Evolutionary conservation across 2,113 vertebrate genomes (phyloP).

Genomic region (Platysternon megacephalum): DNA sequence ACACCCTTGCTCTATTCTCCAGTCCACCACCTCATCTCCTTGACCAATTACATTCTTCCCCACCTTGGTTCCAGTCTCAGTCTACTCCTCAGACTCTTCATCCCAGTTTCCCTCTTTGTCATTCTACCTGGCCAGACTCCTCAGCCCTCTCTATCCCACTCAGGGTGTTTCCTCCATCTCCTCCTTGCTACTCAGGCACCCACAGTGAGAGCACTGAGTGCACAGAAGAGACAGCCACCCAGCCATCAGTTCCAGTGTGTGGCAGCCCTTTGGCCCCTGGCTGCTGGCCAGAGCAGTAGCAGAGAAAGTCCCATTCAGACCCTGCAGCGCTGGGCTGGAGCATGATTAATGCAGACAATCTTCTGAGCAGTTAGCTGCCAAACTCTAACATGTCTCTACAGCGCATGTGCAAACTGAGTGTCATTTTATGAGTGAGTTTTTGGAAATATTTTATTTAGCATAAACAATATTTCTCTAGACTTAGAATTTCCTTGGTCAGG

Average conservation of each 20-base stretch:
- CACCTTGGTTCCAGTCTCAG: not conserved
- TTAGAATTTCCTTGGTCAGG: not conserved
- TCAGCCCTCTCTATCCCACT: not conserved
- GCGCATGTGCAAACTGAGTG: not conserved
- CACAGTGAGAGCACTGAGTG: not conserved
- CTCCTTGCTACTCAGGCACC: not conserved
- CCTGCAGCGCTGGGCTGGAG: not conserved
- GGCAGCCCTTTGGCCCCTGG: not conserved
- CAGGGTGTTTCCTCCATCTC: not conserved
- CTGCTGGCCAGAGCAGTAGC: not conserved
- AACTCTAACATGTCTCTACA: not conserved
- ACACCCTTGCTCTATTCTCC: not conserved
- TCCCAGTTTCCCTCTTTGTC: not conserved
- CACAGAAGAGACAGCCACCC: not conserved
- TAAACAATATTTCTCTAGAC: not conserved
- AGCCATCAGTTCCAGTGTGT: not conserved
- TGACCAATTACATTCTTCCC: not conserved
- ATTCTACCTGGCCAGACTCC: not conserved
- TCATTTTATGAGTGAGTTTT: not conserved
- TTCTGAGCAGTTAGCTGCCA: not conserved
- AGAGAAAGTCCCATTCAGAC: not conserved
- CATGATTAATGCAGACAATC: not conserved
- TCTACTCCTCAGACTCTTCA: not conserved
- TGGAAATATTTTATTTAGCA: not conserved
- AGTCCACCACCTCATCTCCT: not conserved